Evolutionary conservation across 2,888 invertebrate genomes (phyloP).

Genomic region (Oasisia sp.): DNA sequence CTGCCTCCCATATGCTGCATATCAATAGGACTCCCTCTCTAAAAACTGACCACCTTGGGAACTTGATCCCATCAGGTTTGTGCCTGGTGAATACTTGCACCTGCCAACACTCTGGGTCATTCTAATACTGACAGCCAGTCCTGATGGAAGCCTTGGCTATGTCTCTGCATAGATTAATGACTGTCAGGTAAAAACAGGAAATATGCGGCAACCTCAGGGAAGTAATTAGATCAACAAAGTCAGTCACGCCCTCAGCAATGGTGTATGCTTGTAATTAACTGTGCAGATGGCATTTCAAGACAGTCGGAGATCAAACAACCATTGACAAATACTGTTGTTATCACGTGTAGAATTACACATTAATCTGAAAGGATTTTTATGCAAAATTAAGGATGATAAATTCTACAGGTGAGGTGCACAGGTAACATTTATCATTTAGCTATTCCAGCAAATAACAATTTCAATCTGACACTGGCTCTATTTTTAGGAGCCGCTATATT

Average conservation of each 20-base stretch:
- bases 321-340: not conserved
- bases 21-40: not conserved
- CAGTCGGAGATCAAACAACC: not conserved
- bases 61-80: not conserved
- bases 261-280: not conserved
- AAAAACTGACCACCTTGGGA: not conserved
- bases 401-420: not conserved
- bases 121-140: not conserved
- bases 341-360: not conserved
- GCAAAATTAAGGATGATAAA: not conserved
- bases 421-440: no score
- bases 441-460: no score
- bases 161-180: not conserved
- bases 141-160: not conserved
- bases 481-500: not conserved
- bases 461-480: not conserved
- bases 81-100: not conserved
- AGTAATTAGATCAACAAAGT: not conserved
- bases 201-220: not conserved
- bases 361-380: not conserved
- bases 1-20: not conserved
- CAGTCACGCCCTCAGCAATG: not conserved
- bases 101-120: not conserved
- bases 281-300: not conserved
- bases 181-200: slow-evolving; percentile 12